A percentile compares a stretch with the other conserved stretches of the same genome.
Conservation (phyloP, 2,113 vertebrate species). For the Ciconia boyciana region DNA sequence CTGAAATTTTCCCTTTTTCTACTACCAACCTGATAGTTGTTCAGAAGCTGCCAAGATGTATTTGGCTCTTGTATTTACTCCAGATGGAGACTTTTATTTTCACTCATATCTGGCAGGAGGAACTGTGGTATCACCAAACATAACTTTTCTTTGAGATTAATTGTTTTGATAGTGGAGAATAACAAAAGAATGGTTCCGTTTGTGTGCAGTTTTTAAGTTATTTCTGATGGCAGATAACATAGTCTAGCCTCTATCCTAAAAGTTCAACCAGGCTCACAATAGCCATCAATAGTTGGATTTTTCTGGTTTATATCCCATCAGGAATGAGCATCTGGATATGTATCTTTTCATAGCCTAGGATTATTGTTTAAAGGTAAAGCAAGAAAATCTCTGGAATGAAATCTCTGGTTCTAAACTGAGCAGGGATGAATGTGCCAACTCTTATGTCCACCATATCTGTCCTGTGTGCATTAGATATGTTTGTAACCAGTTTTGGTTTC, state of each 20-base stretch:
- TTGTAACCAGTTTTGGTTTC: background rate
- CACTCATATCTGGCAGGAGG: background rate
- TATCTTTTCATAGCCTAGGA: background rate
- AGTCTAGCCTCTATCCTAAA: background rate
- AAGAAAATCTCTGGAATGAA: background rate
- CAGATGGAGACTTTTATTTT: conserved; percentile 24
- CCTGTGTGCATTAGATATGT: background rate
- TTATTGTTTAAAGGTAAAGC: background rate
- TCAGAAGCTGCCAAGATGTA: background rate
- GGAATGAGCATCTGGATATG: background rate
- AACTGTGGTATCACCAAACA: background rate
- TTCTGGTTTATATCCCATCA: background rate
- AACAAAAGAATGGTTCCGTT: background rate
- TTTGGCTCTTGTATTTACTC: conserved; percentile 32
- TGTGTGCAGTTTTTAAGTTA: background rate
- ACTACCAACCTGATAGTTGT: background rate
- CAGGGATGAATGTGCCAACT: background rate
- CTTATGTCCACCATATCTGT: background rate
- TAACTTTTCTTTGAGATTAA: conserved; percentile 1
- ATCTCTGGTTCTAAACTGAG: background rate
- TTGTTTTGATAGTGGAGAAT: background rate
- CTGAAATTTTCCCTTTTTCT: background rate
- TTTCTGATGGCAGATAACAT: background rate
- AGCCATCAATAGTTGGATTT: background rate
- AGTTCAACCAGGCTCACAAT: background rate